Evolutionary conservation across 2,888 invertebrate species (phyloP).

Genomic region (Agrotis clavis): DNA sequence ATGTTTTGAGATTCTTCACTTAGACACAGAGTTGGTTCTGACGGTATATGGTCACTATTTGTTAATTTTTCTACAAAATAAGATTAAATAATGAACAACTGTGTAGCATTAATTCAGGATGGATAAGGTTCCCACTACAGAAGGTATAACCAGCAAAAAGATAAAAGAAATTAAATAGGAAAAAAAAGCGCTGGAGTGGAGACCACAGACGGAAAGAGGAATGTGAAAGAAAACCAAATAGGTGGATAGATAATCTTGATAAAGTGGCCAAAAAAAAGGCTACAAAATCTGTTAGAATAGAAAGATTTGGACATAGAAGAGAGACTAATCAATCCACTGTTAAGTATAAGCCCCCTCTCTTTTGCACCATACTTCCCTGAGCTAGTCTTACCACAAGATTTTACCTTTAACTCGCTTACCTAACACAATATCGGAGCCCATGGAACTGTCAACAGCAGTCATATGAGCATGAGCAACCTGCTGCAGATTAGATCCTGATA

Average conservation of each 20-base stretch:
- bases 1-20: slow-evolving; percentile 38
- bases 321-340: too few species aligned
- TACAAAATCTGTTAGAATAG: too few species aligned
- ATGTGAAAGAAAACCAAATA: too few species aligned
- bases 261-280: too few species aligned
- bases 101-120: neutral
- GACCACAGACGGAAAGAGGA: too few species aligned
- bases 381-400: too few species aligned
- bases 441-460: slow-evolving; percentile 17
- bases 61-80: slow-evolving; percentile 20
- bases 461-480: neutral
- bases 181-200: too few species aligned
- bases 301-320: too few species aligned
- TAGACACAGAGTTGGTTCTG: slow-evolving; percentile 15
- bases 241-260: too few species aligned
- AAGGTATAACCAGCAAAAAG: too few species aligned
- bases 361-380: neutral
- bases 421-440: slow-evolving; percentile 35
- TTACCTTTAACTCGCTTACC: slow-evolving; percentile 14
- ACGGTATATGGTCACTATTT: neutral
- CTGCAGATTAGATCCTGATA: slow-evolving; percentile 7
- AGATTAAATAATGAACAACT: neutral
- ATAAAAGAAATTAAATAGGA: too few species aligned
- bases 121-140: too few species aligned
- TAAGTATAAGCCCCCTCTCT: neutral